Base-by-base conservation (phyloP, 2,888 invertebrate genomes). In the Eupithecia dodoneata region DNA sequence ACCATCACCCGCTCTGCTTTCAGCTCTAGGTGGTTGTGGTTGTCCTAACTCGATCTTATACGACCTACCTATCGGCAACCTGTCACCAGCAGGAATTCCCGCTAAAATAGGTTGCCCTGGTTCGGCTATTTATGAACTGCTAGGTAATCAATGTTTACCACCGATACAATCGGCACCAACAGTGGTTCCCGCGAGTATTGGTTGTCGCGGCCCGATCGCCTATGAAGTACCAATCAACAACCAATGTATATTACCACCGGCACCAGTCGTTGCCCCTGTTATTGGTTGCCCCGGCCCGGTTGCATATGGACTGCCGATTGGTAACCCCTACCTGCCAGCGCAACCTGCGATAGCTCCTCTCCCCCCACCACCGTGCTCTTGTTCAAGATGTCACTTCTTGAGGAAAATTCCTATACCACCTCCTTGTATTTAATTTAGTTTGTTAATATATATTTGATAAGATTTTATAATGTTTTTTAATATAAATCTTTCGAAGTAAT, bases 381-480 rank as follows among this genome's bases (percentile, higher is more conserved):
- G 70, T 12, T 86, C 87, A 13, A 85, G 82, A 18, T 88, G 90
- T 45, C 87, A 88, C 52, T 90, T 86, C 81, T 85, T 92, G 15
- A 92, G 86, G 75, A 92, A 91, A 77, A 90, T 92, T 7, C 90
- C 92, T 0, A 90, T 93, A 6, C 90, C 91, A 1, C 93, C 93
- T 0, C 93, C 93, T 2, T 86, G 85, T 81, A 86, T 93, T 65
- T 91, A 86, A 47, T 59, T 44, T n/a, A 63, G 1, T 7, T n/a
- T 52, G 5, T n/a, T 4, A 30, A 10, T 45, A 63, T 44, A 63
- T 63, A 65, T 1, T 18, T 47, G 2, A 5, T 42, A 69, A 69
- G 5, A 18, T 15, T 12, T 69, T 47, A 12, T 18, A 5, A 45
- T 9, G 0, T 44, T 44, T 42, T 15, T 44, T 66, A 3, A 18